phyloP scores from a whole-genome alignment of 2,797 vertebrate genomes.

The Graptemys geographica region DNA sequence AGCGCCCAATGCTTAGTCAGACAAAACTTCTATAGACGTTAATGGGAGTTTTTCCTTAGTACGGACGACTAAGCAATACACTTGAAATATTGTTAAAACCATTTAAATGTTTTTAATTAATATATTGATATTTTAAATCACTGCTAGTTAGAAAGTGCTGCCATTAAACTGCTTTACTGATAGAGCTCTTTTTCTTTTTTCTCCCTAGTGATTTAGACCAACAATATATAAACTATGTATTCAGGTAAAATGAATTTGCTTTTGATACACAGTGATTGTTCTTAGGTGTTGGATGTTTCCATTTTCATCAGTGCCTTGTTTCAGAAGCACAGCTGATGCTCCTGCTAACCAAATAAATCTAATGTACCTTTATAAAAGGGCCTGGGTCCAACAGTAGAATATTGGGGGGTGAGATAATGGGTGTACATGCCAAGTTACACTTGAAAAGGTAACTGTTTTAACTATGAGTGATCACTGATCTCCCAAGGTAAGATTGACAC shows the following conservation, averaged over 20 bases:
- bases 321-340: not conserved
- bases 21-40: not conserved
- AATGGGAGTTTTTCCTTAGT: not conserved
- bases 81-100: not conserved
- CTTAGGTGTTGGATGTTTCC: slow-evolving; percentile 40
- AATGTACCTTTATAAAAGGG: not conserved
- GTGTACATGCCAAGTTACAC: slow-evolving; percentile 17
- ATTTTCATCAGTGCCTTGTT: slow-evolving; percentile 19
- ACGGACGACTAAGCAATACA: not conserved
- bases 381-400: not conserved
- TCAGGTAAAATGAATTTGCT: slow-evolving; percentile 87
- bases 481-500: slow-evolving; percentile 64
- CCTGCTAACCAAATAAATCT: slow-evolving; percentile 3
- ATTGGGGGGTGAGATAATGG: slow-evolving; percentile 20
- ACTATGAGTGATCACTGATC: slow-evolving; percentile 16
- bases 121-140: not conserved
- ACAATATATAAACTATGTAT: slow-evolving; percentile 94
- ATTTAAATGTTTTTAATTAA: not conserved
- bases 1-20: not conserved
- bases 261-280: slow-evolving; percentile 4
- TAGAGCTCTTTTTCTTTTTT: not conserved
- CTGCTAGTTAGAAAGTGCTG: not conserved
- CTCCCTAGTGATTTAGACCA: slow-evolving; percentile 91
- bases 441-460: slow-evolving; percentile 27
- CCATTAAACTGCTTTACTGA: slow-evolving; percentile 2